Evolutionary conservation across 2,113 vertebrate species (phyloP), one percentile per base, ranked within the genome.

Genomic region (Pseudorhombus dupliciocellatus): DNA sequence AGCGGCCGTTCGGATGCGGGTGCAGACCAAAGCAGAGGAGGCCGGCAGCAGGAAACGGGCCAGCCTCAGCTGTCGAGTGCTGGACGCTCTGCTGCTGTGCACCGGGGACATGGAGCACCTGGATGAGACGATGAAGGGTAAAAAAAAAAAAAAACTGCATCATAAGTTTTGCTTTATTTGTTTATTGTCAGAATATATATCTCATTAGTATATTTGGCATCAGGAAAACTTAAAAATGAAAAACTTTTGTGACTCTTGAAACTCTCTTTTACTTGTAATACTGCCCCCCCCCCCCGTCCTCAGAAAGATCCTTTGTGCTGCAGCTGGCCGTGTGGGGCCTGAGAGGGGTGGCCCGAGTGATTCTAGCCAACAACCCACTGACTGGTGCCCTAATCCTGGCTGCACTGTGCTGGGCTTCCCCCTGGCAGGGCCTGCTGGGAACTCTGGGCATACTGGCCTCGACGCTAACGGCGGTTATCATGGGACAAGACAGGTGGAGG

Each of bases 321-420:
- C 94, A 92, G 88, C 80, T 94, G 87, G 67, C 42, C 4, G 87
- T 92, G 54, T 93, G 91, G 86, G 73, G 78, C 64, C 82, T 94
- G 16, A 84, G 92, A 51, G 92, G 89, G 26, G 90, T 93, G 71
- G 20, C 87, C 53, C 77, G 86, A 56, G 92, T 94, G 74, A 93
- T 90, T 66, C 77, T 93, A 63, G 90, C 90, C 55, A 93, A 93
- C 84, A 94, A 93, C 83, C 93, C 93, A 0, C 64, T 93, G 76
- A 92, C 91, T 50, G 93, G 94, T 5, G 88, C 70, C 60, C 79
- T 94, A 77, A 91, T 93, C 66, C 68, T 94, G 78, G 60, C 62
- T 7, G 90, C 92, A 1, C 71, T 94, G 70, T 79, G 37, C 76
- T 85, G 92, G 88, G 73, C 77, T 20, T 93, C 90, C 78, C 93